Base-by-base conservation (phyloP, 2,888 invertebrate genomes). In the Stramonita haemastoma region DNA sequence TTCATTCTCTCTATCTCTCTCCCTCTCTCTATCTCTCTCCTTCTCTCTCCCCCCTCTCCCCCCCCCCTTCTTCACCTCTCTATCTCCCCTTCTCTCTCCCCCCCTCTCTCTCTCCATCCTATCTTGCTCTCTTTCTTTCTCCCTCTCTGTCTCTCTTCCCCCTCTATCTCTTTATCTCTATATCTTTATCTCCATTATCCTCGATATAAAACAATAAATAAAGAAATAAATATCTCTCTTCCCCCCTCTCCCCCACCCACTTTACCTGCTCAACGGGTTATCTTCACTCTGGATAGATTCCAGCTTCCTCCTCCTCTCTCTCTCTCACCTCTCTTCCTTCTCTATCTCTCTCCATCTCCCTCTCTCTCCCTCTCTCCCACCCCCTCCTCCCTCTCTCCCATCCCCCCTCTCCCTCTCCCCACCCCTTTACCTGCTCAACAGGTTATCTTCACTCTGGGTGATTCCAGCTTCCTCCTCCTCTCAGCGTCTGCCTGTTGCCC, bases 361-460 rank as follows among this genome's bases (percentile, higher is more conserved):
- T 19, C 60, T 60, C 60, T 2, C 4, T 15, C 22, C 17, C 60
- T 13, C 60, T 13, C 4, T 13, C 15, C 22, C 15, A 1, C 60
- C 22, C 60, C 73, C n/a, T 4, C 11, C 26, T 4, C 73, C 11
- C n/a, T 2, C 73, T 2, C 73, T 73, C 13, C 91, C 34, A 88
- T 88, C 19, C 4, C 11, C n/a, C 11, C n/a, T 73, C n/a, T 91
- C 34, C 89, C 87, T 29, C 85, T 88, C 15, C 2, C 15, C 34
- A 6, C 5, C 17, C 5, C 15, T 32, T 34, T 22, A 91, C 46
- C 89, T 89, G 34, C 85, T 88, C 60, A 90, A 17, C 26, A 90
- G 86, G 88, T 92, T 92, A 70, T 92, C 92, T 89, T 92, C 93
- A 89, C 92, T 92, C 90, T 91, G 92, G 34, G 91, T 90, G 85